A percentile compares a stretch with the other conserved stretches of the same genome.
Conservation (phyloP, 1,140 invertebrate species). For the Leptoteleia sp. region DNA sequence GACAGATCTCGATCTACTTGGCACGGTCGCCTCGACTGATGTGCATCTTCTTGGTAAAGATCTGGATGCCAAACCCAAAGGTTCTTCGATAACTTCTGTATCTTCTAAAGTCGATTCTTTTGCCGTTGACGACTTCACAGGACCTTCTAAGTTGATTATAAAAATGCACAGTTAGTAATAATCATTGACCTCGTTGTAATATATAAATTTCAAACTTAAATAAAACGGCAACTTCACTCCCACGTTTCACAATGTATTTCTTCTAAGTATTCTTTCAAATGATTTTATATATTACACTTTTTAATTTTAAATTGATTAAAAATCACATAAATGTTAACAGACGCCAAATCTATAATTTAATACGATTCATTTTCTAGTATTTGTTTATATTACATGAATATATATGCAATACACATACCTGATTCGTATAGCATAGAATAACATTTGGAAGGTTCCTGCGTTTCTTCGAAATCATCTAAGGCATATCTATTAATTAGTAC, state of each 20-base stretch:
- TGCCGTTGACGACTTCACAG: constrained; percentile 20
- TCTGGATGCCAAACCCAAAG: constrained; percentile 45
- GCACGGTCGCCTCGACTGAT: constrained; percentile 69
- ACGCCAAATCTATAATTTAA: too few relatives aligned
- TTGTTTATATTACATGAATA: too few relatives aligned
- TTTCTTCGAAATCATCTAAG: constrained; percentile 82
- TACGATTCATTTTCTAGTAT: too few relatives aligned
- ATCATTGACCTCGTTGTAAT: too few relatives aligned
- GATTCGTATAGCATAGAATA: constrained; percentile 24
- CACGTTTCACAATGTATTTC: too few relatives aligned
- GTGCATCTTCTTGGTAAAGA: constrained; percentile 71
- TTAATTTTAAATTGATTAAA: too few relatives aligned
- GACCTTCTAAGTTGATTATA: constrained; percentile 13
- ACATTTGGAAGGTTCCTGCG: constrained; percentile 59
- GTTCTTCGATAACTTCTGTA: constrained; percentile 37
- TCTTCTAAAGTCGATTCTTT: constrained; percentile 41
- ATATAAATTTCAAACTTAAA: too few relatives aligned
- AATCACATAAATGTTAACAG: too few relatives aligned
- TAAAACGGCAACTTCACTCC: too few relatives aligned
- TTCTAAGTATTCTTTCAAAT: too few relatives aligned
- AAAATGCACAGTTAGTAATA: background rate
- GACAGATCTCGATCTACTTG: constrained; percentile 54
- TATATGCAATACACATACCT: constrained; percentile 29
- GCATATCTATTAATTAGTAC: constrained; percentile 88
- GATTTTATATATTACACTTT: too few relatives aligned